These are phyloP conservation scores for Eristalis tenax DNA, from an alignment of 2,888 invertebrate species.

Conservation along the genomic window DNA sequence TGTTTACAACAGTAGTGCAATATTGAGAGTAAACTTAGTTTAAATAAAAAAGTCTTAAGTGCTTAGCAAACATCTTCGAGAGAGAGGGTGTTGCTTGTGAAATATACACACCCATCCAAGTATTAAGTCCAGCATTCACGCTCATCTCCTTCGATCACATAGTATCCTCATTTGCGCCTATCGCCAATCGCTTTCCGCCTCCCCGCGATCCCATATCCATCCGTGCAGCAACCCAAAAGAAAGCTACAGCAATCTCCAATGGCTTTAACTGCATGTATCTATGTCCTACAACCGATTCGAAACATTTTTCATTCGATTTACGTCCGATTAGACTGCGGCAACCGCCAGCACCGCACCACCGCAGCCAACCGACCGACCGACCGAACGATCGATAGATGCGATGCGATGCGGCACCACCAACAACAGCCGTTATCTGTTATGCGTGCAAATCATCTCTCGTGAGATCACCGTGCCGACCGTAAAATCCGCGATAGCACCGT, in stretches of 20 bases:
- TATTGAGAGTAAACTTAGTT: too few relatives aligned
- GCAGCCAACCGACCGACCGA: background rate
- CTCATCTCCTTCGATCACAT: constrained; percentile 13
- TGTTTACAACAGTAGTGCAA: too few relatives aligned
- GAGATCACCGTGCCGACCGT: constrained; percentile 62
- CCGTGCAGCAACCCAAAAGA: background rate
- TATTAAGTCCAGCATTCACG: constrained; percentile 7
- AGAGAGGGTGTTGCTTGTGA: too few relatives aligned
- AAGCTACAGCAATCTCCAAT: constrained; percentile 56
- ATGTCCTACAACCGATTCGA: constrained; percentile 69
- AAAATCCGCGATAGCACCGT: constrained; percentile 59
- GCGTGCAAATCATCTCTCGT: constrained; percentile 72
- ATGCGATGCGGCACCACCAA: constrained; percentile 33
- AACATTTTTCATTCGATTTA: constrained; percentile 72
- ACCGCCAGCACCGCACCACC: background rate
- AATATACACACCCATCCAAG: too few relatives aligned
- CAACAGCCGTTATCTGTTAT: constrained; percentile 65
- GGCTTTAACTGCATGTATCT: constrained; percentile 68
- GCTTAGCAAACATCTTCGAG: too few relatives aligned
- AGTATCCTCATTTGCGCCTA: constrained; percentile 63
- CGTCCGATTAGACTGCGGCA: constrained; percentile 58
- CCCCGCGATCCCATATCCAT: background rate
- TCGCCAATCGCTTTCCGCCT: background rate
- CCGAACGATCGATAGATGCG: background rate
- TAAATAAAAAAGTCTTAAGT: too few relatives aligned